Base-by-base conservation (phyloP, 2,888 invertebrate genomes). In the Xestia c-nigrum region DNA sequence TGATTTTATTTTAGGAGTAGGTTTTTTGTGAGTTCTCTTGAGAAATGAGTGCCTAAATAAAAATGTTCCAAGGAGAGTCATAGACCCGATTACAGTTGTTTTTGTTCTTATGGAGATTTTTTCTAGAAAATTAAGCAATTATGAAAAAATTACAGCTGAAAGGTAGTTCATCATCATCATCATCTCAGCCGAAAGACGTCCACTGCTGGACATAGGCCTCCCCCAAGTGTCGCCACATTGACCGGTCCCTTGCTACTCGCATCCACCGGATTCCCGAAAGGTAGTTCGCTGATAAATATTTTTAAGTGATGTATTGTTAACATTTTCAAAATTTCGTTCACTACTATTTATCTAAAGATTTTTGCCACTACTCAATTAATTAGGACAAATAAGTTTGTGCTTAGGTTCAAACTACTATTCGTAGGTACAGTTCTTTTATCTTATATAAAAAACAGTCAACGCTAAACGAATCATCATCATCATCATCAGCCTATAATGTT, bases 1-100 rank as follows among this genome's bases (percentile, higher is more conserved):
- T 52, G 47, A 10, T 40, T 80, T 84, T 59, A 68, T 59, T 81
- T 5, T 50, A 69, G 40, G 52, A n/a, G 50, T 59, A 46, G 57
- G 14, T 14, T 77, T 79, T 70, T 6, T 69, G 19, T 57, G 69
- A 43, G 14, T 21, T 59, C 9, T 71, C 46, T 12, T 50, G 63
- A 38, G 57, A 24, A 68, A 74, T 19, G 24, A 14, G 0, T 64
- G n/a, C 5, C 12, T 40, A 14, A 43, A 14, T n/a, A 38, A n/a
- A 46, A 40, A 38, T 50, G 31, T n/a, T 21, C 24, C 57, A 65
- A 31, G 5, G 46, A 50, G 16, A 43, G n/a, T n/a, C 43, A 24
- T 46, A 24, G 5, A 3, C 14, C 31, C 9, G 31, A 50, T 57
- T 72, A 55, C 24, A 47, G 14, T 63, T 16, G 5, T 24, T 21